These are phyloP conservation scores for Teinopalpus imperialis DNA, from an alignment of 2,888 invertebrate species.

Conservation along the genomic window DNA sequence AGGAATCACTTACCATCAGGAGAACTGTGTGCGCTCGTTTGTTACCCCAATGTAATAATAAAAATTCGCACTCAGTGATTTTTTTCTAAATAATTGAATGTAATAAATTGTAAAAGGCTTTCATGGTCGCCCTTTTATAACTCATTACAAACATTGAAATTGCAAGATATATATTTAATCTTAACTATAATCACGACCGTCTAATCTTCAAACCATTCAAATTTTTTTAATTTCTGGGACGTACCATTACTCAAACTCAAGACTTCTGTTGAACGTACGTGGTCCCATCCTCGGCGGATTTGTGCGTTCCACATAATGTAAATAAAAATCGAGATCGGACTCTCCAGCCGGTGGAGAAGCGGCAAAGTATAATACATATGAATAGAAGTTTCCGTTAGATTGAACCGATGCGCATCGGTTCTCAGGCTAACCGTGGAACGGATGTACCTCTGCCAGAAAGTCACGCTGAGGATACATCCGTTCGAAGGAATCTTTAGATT, in stretches of 20 bases:
- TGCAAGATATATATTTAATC: too few relatives aligned
- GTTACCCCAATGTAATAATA: too few relatives aligned
- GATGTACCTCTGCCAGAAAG: constrained; percentile 42
- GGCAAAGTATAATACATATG: constrained; percentile 36
- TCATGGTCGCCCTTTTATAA: too few relatives aligned
- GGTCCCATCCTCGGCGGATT: constrained; percentile 4
- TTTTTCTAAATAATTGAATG: too few relatives aligned
- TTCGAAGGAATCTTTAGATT: constrained; percentile 24
- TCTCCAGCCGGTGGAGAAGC: constrained; percentile 27
- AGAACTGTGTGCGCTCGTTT: too few relatives aligned
- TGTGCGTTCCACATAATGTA: constrained; percentile 17
- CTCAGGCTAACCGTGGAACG: constrained; percentile 58
- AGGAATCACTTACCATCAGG: too few relatives aligned
- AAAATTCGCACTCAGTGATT: background rate
- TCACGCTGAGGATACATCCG: constrained; percentile 32
- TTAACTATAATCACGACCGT: too few relatives aligned
- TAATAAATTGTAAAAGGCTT: background rate
- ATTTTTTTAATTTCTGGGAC: constrained; percentile 18
- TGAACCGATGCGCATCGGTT: constrained; percentile 38
- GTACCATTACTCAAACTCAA: constrained; percentile 27
- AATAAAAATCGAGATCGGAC: constrained; percentile 24
- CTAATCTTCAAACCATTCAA: constrained; percentile 17
- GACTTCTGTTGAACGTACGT: constrained; percentile 17
- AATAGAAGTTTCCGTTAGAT: constrained; percentile 25
- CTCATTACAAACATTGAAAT: too few relatives aligned